phyloP scores from a whole-genome alignment of 2,888 invertebrate genomes.

The Aporophyla nigra region DNA sequence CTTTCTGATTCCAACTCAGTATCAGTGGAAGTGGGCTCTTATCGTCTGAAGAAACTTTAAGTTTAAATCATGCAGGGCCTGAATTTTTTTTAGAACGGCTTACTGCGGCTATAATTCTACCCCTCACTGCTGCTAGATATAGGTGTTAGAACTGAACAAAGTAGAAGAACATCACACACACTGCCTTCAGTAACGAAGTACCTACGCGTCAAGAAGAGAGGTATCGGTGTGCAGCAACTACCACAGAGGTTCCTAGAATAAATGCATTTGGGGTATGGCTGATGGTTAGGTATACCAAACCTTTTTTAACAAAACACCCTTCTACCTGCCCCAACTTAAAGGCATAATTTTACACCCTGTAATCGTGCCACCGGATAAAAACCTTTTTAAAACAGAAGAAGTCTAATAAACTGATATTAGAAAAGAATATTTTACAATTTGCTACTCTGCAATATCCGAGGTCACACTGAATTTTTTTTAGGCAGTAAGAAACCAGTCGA shows the following conservation, averaged over 20 bases:
- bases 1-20: no score
- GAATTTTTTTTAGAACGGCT: no score
- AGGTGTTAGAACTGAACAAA: not conserved
- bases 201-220: not conserved
- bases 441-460: not conserved
- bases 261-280: not conserved
- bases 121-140: not conserved
- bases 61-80: no score
- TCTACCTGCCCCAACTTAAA: not conserved
- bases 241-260: not conserved
- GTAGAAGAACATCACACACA: not conserved
- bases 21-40: no score
- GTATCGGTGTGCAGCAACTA: not conserved
- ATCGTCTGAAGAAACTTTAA: no score
- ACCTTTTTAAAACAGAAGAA: not conserved
- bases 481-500: no score
- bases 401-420: not conserved
- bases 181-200: not conserved
- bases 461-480: no score
- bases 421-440: not conserved
- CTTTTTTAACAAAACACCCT: not conserved
- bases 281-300: not conserved
- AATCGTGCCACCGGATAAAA: not conserved
- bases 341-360: not conserved
- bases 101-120: no score